A percentile compares a stretch with the other conserved stretches of the same genome.
phyloP scores from a whole-genome alignment of 2,113 vertebrate genomes.

The western clawed frog (Xenopus tropicalis) region DNA sequence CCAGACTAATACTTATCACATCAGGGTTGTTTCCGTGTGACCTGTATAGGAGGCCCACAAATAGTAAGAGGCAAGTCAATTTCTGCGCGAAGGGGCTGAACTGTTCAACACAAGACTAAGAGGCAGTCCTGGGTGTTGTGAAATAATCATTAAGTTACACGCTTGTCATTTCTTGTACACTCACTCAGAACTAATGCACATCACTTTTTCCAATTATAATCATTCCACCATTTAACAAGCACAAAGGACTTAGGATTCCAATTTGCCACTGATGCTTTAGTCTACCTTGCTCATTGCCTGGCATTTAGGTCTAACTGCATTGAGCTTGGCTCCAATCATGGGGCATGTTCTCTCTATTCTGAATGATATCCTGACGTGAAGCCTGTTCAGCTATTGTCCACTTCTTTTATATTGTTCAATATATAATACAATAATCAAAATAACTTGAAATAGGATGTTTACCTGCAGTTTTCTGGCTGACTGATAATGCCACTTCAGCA shows the following conservation, averaged over 20 bases:
- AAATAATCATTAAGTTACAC: constrained; percentile 80
- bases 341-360: constrained; percentile 56
- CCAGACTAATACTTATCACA: constrained; percentile 73
- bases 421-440: constrained; percentile 9
- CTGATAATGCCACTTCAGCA: neutral
- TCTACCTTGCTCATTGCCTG: constrained; percentile 73
- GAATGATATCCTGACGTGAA: constrained; percentile 54
- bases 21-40: constrained; percentile 76
- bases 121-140: constrained; percentile 65
- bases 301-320: constrained; percentile 65
- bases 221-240: constrained; percentile 83
- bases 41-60: constrained; percentile 69
- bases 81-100: constrained; percentile 72
- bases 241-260: constrained; percentile 81
- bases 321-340: constrained; percentile 60
- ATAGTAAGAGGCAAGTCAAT: constrained; percentile 68
- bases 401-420: constrained; percentile 48
- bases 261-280: constrained; percentile 76
- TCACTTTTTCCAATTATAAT: constrained; percentile 83
- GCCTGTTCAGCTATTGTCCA: constrained; percentile 51
- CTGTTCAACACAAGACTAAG: constrained; percentile 54
- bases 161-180: constrained; percentile 83
- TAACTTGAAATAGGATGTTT: constrained; percentile 1
- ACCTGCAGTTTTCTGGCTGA: constrained; percentile 1
- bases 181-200: constrained; percentile 84